Percentiles rank a stretch among this genome's conserved stretches.
Conservation (phyloP, 2,888 invertebrate genomes). For the Scaeva pyrastri region DNA sequence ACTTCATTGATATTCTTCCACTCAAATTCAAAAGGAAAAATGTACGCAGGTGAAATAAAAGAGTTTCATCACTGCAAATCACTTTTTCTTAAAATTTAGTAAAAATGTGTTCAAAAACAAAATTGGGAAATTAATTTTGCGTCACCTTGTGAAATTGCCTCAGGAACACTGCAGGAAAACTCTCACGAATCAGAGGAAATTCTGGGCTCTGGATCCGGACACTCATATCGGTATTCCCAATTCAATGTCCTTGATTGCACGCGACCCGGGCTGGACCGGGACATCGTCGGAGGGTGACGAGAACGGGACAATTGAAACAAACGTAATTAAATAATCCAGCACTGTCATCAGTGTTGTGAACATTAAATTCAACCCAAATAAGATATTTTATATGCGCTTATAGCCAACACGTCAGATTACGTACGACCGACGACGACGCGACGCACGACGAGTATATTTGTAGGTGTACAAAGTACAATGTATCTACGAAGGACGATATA, state of each 20-base stretch:
- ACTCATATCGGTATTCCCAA: conserved; percentile 25
- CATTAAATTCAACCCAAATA: conserved; percentile 56
- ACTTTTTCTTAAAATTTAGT: too few species aligned
- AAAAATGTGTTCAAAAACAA: too few species aligned
- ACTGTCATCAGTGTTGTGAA: conserved; percentile 66
- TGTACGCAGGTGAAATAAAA: too few species aligned
- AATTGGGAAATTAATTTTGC: too few species aligned
- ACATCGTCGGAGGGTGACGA: too few species aligned
- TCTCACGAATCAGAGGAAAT: conserved; percentile 16
- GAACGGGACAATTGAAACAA: conserved; percentile 62
- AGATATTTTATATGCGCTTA: neutral
- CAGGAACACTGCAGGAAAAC: conserved; percentile 18
- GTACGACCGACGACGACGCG: too few species aligned
- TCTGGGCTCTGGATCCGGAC: neutral
- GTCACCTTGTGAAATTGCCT: too few species aligned
- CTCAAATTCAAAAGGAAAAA: too few species aligned
- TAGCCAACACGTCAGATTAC: neutral
- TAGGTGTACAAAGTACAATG: neutral
- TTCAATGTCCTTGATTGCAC: conserved; percentile 73
- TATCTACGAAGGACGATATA: conserved; percentile 2
- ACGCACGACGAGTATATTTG: too few species aligned
- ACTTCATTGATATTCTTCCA: too few species aligned
- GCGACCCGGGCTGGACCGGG: too few species aligned
- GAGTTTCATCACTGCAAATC: too few species aligned
- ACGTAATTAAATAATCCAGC: conserved; percentile 73